These are phyloP conservation scores for Chroicocephalus ridibundus DNA, from an alignment of 2,113 vertebrate genomes.

Conservation along the genomic window DNA sequence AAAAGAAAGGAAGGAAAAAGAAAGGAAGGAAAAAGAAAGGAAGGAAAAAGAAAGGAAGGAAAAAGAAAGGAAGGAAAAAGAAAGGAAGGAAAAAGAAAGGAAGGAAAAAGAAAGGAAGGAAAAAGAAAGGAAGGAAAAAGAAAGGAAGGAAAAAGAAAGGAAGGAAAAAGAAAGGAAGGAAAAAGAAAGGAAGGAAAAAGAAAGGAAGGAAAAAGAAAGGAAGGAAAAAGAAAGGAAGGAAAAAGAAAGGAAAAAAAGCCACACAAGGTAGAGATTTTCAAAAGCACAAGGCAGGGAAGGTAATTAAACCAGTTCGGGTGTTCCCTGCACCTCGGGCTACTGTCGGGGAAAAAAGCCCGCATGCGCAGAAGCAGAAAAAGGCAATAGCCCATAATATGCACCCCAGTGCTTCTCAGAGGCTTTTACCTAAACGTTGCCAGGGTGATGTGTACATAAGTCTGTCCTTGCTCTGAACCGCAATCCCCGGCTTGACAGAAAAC, in stretches of 20 bases:
- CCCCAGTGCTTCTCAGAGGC: neutral
- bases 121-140: no score
- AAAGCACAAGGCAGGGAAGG: neutral
- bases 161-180: no score
- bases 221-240: no score
- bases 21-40: no score
- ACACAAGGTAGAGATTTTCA: neutral
- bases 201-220: no score
- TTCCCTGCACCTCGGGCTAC: slow-evolving; percentile 25
- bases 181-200: no score
- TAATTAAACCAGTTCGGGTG: neutral
- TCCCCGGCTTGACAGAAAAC: slow-evolving; percentile 68
- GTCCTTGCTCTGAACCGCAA: slow-evolving; percentile 76
- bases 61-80: no score
- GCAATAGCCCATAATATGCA: slow-evolving; percentile 59
- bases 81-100: no score
- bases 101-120: no score
- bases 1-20: no score
- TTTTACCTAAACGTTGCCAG: slow-evolving; percentile 60
- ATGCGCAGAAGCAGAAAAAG: neutral
- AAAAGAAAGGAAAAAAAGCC: rapidly evolving
- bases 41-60: no score
- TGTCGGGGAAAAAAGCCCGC: neutral
- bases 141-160: no score
- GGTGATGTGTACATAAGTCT: slow-evolving; percentile 73